Evolutionary conservation across 2,797 vertebrate genomes (phyloP), one percentile per base, ranked within the genome.

Genomic region (Champsocephalus gunnari): DNA sequence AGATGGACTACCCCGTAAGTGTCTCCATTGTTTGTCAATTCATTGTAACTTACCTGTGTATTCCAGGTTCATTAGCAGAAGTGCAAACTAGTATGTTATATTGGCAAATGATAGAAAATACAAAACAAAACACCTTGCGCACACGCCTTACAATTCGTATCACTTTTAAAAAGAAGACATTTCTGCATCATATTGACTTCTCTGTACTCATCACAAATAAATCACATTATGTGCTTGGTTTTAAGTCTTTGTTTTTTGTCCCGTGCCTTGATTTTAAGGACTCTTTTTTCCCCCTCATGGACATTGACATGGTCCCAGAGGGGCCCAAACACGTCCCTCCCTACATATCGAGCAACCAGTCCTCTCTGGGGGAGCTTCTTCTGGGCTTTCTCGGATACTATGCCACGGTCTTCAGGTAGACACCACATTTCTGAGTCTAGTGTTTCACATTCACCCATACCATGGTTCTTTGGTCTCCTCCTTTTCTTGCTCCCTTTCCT

Each of bases 301-400:
- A 97, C 66, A 92, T 99, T 72, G 92, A 97, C 85, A 88, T 93
- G 91, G 95, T 99, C 84, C 98, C 97, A 88, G 95, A 94, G 28
- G 91, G 91, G 71, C 94, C 96, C 60, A 74, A 90, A 92, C 83
- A 86, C 77, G 86, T 99, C 87, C 98, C 96, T 77, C 92, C 92
- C 73, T 99, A 95, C 89, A 12, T 84, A 80, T 98, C 98, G 70
- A 95, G 93, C 92, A 99, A 99, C 85, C 90, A 90, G 77, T 96
- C 96, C 19, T 95, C 95, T 71, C 94, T 99, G 83, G 98, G 97
- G 78, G 96, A 97, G 58, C 94, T 99, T 79, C 89, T 99, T 58
- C 81, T 97, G 89, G 98, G 97, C 84, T 99, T 99, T 93, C 95
- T 99, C 77, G 96, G 94, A 93, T 99, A 99, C 84, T 99, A 99